These are phyloP conservation scores for Tridacna gigas DNA, from an alignment of 2,888 invertebrate genomes.

Conservation along the genomic window DNA sequence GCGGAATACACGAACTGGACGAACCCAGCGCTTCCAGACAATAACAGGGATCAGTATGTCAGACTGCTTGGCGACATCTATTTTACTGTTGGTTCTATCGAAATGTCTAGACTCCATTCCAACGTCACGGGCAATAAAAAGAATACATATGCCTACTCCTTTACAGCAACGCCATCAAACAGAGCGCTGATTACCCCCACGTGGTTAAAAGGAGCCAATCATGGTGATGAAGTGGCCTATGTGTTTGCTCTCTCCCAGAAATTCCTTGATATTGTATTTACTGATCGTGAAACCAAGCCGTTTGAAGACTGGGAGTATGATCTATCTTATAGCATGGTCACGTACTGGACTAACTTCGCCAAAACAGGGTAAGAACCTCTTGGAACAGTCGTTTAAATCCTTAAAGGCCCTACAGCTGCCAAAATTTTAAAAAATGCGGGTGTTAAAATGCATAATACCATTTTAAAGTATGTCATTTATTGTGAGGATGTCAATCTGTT, in stretches of 20 bases:
- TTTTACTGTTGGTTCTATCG: slow-evolving; percentile 88
- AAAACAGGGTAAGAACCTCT: not conserved
- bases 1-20: slow-evolving; percentile 46
- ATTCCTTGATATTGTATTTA: not conserved
- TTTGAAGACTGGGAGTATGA: slow-evolving; percentile 14
- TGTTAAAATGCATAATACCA: no score
- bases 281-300: not conserved
- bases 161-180: slow-evolving; percentile 51
- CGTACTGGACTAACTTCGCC: slow-evolving; percentile 11
- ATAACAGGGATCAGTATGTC: slow-evolving; percentile 94
- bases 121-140: slow-evolving; percentile 83
- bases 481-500: no score
- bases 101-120: slow-evolving; percentile 92
- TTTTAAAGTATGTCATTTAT: no score
- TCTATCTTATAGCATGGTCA: not conserved
- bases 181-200: slow-evolving; percentile 65
- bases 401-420: no score
- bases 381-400: no score
- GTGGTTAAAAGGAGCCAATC: slow-evolving; percentile 77
- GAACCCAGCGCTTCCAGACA: slow-evolving; percentile 87
- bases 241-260: slow-evolving; percentile 2
- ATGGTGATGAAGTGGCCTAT: slow-evolving; percentile 67
- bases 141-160: slow-evolving; percentile 68
- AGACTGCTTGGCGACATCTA: slow-evolving; percentile 97
- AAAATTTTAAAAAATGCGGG: no score